Conservation (phyloP, 2,797 vertebrate species). For the Alauda arvensis region DNA sequence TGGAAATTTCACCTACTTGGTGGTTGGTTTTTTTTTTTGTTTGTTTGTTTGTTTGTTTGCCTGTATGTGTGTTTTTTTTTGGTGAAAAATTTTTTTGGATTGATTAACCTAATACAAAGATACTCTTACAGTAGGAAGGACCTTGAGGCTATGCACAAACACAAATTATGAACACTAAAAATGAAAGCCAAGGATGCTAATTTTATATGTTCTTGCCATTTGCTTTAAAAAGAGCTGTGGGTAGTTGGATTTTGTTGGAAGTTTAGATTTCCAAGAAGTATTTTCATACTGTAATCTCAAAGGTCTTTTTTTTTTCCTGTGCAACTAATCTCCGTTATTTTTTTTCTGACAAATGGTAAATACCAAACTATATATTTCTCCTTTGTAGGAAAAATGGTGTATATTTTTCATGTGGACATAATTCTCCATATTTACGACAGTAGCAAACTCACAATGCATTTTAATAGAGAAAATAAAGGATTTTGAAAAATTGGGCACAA, state of each 20-base stretch:
- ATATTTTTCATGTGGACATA: constrained; percentile 9
- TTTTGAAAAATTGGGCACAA: not conserved
- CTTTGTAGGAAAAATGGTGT: not conserved
- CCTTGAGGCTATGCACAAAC: not conserved
- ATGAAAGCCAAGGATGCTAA: not conserved
- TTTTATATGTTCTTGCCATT: not conserved
- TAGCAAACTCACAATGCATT: not conserved
- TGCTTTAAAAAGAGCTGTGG: not conserved
- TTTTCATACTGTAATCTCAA: not conserved
- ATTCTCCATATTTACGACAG: not conserved
- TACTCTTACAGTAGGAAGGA: not conserved
- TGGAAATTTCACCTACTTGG: not conserved
- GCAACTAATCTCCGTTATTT: not conserved
- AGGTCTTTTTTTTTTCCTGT: not conserved
- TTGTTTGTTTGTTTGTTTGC: not conserved
- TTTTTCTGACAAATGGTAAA: not conserved
- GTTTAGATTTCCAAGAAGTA: not conserved
- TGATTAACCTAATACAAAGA: not conserved
- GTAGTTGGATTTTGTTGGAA: not conserved
- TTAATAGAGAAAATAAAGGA: not conserved
- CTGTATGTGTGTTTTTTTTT: not conserved
- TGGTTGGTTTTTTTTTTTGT: not conserved
- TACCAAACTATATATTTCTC: not conserved
- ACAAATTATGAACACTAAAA: not conserved
- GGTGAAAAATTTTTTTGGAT: not conserved